These are phyloP conservation scores for Austrofundulus limnaeus DNA, from an alignment of 2,113 vertebrate genomes.

Conservation along the genomic window DNA sequence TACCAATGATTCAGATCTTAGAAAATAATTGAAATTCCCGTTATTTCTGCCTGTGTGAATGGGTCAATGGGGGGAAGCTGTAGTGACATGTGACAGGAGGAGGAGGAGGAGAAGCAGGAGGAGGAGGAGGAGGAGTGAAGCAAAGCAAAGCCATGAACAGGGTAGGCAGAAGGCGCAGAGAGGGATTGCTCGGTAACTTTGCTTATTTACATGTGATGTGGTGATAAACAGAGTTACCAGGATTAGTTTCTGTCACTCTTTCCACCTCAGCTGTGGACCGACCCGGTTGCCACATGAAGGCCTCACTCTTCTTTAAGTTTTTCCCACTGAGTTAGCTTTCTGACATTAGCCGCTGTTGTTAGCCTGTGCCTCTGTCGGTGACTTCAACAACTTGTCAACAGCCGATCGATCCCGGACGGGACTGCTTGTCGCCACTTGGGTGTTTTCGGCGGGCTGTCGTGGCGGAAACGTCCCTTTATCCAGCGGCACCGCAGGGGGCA, in stretches of 20 bases:
- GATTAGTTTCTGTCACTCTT: not conserved
- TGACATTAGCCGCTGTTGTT: slow-evolving; percentile 58
- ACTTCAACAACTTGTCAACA: slow-evolving; percentile 70
- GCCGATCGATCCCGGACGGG: slow-evolving; percentile 49
- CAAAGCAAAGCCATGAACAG: slow-evolving; percentile 34
- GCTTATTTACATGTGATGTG: slow-evolving; percentile 26
- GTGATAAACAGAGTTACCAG: slow-evolving; percentile 7
- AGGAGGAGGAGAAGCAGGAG: slow-evolving; percentile 24
- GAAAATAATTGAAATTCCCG: not conserved
- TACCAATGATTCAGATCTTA: no score
- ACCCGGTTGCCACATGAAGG: slow-evolving; percentile 10
- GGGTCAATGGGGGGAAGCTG: no score
- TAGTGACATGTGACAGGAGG: slow-evolving; percentile 60
- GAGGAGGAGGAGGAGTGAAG: slow-evolving; percentile 14
- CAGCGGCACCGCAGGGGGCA: slow-evolving; percentile 43
- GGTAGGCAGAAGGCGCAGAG: slow-evolving; percentile 25
- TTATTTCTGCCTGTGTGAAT: not conserved
- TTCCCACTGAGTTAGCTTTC: slow-evolving; percentile 50
- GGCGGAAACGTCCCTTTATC: not conserved
- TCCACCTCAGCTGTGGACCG: not conserved
- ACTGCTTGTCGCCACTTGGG: not conserved
- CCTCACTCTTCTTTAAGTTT: slow-evolving; percentile 34
- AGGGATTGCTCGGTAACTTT: slow-evolving; percentile 38
- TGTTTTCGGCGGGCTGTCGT: not conserved
- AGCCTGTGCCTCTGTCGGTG: slow-evolving; percentile 58